Conservation (phyloP, 2,888 invertebrate species). For the Odiellus spinosus region DNA sequence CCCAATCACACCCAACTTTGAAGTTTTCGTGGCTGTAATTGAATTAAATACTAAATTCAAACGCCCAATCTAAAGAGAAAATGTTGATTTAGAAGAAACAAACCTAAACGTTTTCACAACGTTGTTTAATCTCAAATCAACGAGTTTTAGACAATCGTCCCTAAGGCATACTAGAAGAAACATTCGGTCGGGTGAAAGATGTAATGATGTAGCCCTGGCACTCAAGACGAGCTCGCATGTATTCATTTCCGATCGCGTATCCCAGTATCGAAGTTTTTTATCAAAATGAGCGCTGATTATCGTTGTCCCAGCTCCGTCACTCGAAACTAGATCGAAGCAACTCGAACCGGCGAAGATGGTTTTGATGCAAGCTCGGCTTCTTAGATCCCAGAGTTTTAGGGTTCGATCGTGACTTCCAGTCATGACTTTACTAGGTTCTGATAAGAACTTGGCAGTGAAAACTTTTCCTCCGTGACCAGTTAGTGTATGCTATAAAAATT, state of each 20-base stretch:
- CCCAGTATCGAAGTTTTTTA: conserved; percentile 91
- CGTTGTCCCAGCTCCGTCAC: conserved; percentile 67
- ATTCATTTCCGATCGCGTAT: conserved; percentile 64
- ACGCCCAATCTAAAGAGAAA: not conserved
- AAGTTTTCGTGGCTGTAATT: conserved; percentile 81
- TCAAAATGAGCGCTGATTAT: conserved; percentile 96
- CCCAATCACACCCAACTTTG: conserved; percentile 88
- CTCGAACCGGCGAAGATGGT: conserved; percentile 92
- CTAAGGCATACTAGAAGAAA: conserved; percentile 47
- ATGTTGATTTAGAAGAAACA: conserved; percentile 25
- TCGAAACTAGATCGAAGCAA: conserved; percentile 88
- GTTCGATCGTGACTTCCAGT: conserved; percentile 97
- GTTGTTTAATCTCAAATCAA: conserved; percentile 88
- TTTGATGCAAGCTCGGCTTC: conserved; percentile 76
- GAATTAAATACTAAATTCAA: conserved; percentile 15
- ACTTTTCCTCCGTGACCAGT: conserved; percentile 96
- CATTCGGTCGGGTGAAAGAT: conserved; percentile 64
- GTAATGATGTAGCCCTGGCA: conserved; percentile 87
- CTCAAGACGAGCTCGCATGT: conserved; percentile 68
- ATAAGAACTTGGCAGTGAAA: conserved; percentile 87
- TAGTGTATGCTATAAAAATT: conserved; percentile 56
- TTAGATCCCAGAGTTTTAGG: conserved; percentile 94
- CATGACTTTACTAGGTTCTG: conserved; percentile 79
- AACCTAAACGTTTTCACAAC: conserved; percentile 79
- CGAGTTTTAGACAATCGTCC: conserved; percentile 83